Percentiles rank a stretch among this genome's conserved stretches.
These are phyloP conservation scores for Pogonomyrmex barbatus DNA, from an alignment of 1,140 invertebrate genomes.

Conservation along the genomic window DNA sequence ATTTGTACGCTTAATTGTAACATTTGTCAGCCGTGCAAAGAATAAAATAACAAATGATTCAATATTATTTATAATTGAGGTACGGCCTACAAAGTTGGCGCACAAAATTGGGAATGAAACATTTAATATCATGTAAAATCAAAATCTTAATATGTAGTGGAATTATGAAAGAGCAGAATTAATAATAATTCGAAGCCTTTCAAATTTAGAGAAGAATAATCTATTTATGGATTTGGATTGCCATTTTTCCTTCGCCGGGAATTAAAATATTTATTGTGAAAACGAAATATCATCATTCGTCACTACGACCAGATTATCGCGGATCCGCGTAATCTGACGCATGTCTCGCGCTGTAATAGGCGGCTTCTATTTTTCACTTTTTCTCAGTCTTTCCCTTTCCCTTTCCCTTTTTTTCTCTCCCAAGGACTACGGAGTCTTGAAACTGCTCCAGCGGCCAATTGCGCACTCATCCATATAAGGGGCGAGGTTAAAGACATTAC, in stretches of 20 bases:
- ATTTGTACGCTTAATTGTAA: constrained; percentile 42
- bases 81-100: background rate
- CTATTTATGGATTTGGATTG: background rate
- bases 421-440: constrained; percentile 39
- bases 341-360: constrained; percentile 27
- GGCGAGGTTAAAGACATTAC: constrained; percentile 67
- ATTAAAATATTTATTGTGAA: background rate
- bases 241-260: background rate
- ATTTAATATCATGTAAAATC: background rate
- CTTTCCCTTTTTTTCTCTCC: constrained; percentile 51
- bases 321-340: constrained; percentile 26
- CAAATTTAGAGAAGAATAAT: background rate
- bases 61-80: background rate
- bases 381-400: constrained; percentile 21
- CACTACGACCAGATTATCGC: constrained; percentile 36
- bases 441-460: constrained; percentile 55
- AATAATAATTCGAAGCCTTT: background rate
- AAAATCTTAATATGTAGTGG: background rate
- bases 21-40: background rate
- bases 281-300: constrained; percentile 47
- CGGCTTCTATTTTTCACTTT: constrained; percentile 42
- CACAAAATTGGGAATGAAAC: background rate
- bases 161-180: background rate
- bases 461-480: constrained; percentile 50
- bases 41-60: background rate